Conservation (phyloP, 2,113 vertebrate species). For the Bos taurus region DNA sequence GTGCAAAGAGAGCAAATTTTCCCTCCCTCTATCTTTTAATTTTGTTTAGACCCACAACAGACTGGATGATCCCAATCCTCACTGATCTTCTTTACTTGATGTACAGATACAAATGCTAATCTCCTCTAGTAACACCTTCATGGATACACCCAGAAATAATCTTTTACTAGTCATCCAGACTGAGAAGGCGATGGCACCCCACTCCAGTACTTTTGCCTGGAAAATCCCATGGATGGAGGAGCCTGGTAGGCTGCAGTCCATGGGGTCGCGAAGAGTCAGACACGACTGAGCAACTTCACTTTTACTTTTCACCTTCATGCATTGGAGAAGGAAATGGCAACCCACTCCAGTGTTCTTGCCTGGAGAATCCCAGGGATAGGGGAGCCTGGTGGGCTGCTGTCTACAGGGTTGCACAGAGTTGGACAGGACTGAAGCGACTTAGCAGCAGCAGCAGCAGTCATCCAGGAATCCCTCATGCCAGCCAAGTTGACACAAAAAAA, state of each 20-base stretch:
- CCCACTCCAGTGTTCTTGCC: too few species aligned
- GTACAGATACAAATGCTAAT: neutral
- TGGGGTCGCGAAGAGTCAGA: fast-evolving
- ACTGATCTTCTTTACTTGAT: neutral
- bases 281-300: fast-evolving
- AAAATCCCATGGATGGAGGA: too few species aligned
- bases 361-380: too few species aligned
- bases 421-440: fast-evolving
- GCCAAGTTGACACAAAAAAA: neutral
- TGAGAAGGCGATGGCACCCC: too few species aligned
- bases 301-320: too few species aligned
- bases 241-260: too few species aligned
- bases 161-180: neutral
- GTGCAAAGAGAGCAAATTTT: neutral
- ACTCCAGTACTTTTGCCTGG: too few species aligned
- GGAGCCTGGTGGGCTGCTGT: too few species aligned
- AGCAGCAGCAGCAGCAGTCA: neutral
- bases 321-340: too few species aligned
- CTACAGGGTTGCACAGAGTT: too few species aligned
- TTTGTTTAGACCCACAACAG: neutral
- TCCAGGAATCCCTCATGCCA: neutral
- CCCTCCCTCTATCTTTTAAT: neutral
- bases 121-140: neutral
- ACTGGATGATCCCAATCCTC: neutral
- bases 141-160: neutral